Evolutionary conservation across 2,797 vertebrate genomes (phyloP).

Genomic region (Acanthiza pusilla): DNA sequence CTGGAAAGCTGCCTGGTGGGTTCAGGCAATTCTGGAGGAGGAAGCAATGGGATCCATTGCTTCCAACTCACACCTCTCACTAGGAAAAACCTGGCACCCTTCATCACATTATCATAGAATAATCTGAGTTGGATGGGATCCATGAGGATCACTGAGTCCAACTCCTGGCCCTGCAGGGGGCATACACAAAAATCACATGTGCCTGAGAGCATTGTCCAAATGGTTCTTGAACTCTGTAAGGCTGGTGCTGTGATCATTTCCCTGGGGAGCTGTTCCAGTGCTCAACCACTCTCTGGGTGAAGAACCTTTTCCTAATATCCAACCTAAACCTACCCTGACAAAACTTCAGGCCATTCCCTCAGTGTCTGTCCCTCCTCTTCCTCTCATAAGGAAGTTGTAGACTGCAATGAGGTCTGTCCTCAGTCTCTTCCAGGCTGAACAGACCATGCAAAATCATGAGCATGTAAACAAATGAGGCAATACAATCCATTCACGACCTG

Average conservation of each 20-base stretch:
- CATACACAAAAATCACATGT: rapidly evolving
- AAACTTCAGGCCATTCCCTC: neutral
- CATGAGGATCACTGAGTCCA: neutral
- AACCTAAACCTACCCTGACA: neutral
- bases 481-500: neutral
- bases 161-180: neutral
- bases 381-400: neutral
- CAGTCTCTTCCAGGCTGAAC: neutral
- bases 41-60: neutral
- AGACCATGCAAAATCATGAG: neutral
- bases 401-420: neutral
- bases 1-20: neutral
- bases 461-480: neutral
- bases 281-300: neutral
- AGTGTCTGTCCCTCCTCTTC: neutral
- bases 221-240: neutral
- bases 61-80: neutral
- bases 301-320: neutral
- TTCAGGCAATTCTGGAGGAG: neutral
- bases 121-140: neutral
- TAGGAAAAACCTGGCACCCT: neutral
- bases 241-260: neutral
- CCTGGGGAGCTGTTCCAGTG: no score
- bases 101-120: neutral
- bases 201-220: neutral